A percentile compares a stretch with the other conserved stretches of the same genome.
Conservation (phyloP, 2,888 invertebrate genomes). For the Agriotes lineatus region DNA sequence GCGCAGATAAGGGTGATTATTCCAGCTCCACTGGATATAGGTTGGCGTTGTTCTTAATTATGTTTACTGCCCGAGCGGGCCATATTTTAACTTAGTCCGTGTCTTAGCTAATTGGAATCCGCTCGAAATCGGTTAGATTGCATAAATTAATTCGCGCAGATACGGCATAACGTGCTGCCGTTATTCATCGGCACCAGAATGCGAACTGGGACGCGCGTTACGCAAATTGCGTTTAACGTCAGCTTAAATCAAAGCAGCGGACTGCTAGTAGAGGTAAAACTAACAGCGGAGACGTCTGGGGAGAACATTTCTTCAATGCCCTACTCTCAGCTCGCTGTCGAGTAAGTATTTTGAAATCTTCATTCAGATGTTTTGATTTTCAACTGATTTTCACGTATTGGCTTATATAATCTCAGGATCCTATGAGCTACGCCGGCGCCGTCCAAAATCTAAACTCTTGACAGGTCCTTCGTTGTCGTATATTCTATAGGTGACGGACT, state of each 20-base stretch:
- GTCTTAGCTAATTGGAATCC: constrained; percentile 38
- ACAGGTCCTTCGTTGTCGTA: too few species aligned
- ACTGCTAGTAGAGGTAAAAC: too few species aligned
- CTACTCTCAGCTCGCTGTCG: too few species aligned
- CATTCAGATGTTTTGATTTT: too few species aligned
- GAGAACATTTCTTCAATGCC: too few species aligned
- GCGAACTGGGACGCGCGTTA: constrained; percentile 32
- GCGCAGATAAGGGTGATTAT: constrained; percentile 36
- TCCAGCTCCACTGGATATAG: constrained; percentile 20
- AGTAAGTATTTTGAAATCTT: too few species aligned
- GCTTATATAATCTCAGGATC: too few species aligned
- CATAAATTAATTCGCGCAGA: constrained; percentile 40
- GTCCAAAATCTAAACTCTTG: too few species aligned
- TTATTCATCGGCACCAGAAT: constrained; percentile 15
- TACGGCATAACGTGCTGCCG: constrained; percentile 1
- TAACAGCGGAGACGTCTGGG: too few species aligned
- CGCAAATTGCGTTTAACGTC: constrained; percentile 22
- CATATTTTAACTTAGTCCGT: constrained; percentile 33
- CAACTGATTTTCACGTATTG: too few species aligned
- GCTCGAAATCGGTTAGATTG: constrained; percentile 36
- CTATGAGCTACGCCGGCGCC: too few species aligned
- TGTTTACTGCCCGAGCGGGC: constrained; percentile 28
- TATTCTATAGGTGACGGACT: too few species aligned
- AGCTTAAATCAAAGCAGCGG: background rate
- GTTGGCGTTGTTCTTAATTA: constrained; percentile 39